Evolutionary conservation across 2,888 invertebrate species (phyloP).

Genomic region (Ectemnius continuus): DNA sequence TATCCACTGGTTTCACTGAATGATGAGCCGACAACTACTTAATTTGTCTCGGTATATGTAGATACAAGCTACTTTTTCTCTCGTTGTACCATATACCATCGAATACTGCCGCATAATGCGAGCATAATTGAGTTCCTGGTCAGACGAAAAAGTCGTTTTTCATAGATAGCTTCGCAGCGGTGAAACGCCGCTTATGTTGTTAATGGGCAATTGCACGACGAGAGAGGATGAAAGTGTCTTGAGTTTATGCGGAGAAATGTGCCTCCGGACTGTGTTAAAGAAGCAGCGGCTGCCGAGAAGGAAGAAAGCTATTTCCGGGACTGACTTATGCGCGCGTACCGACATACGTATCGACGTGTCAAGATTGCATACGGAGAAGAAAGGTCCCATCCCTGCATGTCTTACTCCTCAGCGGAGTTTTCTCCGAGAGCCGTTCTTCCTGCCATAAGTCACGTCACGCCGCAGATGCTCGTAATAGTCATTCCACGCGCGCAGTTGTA

Average conservation of each 20-base stretch:
- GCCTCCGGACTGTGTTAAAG: conserved; percentile 24
- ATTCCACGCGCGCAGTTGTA: conserved; percentile 27
- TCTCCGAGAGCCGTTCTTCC: conserved; percentile 41
- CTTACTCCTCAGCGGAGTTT: conserved; percentile 37
- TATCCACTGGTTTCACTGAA: too few species aligned
- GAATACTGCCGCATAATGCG: too few species aligned
- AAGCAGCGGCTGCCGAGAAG: conserved; percentile 28
- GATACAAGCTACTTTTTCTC: too few species aligned
- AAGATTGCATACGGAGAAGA: too few species aligned
- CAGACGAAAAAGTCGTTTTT: conserved; percentile 10
- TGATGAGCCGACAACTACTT: too few species aligned
- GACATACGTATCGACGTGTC: conserved; percentile 15
- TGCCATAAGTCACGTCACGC: conserved; percentile 34
- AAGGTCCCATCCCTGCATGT: conserved; percentile 6
- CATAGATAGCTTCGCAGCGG: conserved; percentile 4
- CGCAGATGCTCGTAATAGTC: conserved; percentile 24
- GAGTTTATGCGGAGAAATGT: conserved; percentile 24
- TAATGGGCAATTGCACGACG: conserved; percentile 27
- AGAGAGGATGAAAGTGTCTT: conserved; percentile 48
- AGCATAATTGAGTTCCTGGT: neutral
- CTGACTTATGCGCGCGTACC: conserved; percentile 17
- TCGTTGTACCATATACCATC: too few species aligned
- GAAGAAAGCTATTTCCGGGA: conserved; percentile 55
- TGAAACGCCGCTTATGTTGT: conserved; percentile 16
- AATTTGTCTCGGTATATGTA: too few species aligned